Base-by-base conservation (phyloP, 2,113 vertebrate genomes). In the Grallaria varia region DNA sequence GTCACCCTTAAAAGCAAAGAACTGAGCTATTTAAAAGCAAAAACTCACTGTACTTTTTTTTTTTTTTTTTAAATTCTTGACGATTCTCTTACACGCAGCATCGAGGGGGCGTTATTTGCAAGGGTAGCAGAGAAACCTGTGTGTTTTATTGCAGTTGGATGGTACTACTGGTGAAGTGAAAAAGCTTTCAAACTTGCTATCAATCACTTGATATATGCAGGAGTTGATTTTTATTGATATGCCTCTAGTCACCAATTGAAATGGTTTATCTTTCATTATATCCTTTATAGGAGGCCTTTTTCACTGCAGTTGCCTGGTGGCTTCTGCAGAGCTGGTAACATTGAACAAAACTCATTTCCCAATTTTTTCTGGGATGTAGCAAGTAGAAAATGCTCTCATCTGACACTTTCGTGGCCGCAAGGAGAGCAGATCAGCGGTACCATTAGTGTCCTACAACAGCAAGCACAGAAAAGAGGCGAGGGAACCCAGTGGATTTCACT, bases 131-230 rank as follows among this genome's bases (percentile, higher is more conserved):
- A 95, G 96, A 98, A 97, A 81, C 90, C 67, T 74, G 63, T 60
- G 80, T 92, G 80, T 69, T 97, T 97, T 97, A 95, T 73, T 97
- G 95, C 94, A 75, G n/a, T 67, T 95, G 93, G 83, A 97, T 85
- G 79, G 93, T 90, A 92, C 91, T 92, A 87, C 87, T 69, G 89
- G 62, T 79, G 89, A 98, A 98, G 94, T 93, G 96, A 97, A 98
- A 98, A 97, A 97, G 91, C 93, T 95, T 97, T 97, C 90, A 96
- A 97, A 98, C 94, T 94, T 95, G 82, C 89, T 96, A 97, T 97
- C 95, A 84, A 82, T 97, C 97, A 98, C 91, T 88, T 96, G 97
- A 97, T 96, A 92, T 95, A 97, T 89, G 87, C 95, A 97, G 83
- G 81, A 94, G 85, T 94, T 96, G 93, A 96, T 96, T 96, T 97